These are phyloP conservation scores for Neosilurus mollespiculum DNA, from an alignment of 2,797 vertebrate species.

Conservation along the genomic window DNA sequence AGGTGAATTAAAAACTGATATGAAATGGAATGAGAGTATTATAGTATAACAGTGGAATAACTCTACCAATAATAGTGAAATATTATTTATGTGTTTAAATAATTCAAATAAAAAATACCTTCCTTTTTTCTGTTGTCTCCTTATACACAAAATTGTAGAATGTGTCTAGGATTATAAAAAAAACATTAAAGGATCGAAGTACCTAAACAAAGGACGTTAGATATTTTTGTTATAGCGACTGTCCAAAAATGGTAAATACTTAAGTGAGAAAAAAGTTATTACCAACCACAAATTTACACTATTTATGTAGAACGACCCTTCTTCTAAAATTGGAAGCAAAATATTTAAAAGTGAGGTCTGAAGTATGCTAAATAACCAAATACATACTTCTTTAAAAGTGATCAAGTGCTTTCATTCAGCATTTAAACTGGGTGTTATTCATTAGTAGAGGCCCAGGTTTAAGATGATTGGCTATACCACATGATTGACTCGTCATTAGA, in stretches of 20 bases:
- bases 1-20: background rate
- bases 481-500: background rate
- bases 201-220: background rate
- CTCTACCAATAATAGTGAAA: too few relatives aligned
- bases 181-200: background rate
- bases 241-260: background rate
- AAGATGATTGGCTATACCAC: background rate
- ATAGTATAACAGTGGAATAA: too few relatives aligned
- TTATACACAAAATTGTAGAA: background rate
- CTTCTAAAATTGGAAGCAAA: background rate
- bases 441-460: background rate
- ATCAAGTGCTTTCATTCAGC: background rate
- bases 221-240: background rate
- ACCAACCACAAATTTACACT: background rate
- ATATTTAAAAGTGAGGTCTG: background rate
- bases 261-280: background rate
- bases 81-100: background rate
- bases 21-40: background rate
- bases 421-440: background rate
- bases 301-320: background rate
- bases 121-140: background rate
- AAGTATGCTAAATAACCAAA: background rate
- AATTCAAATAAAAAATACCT: background rate
- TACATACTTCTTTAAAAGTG: background rate
- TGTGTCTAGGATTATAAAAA: background rate